Conservation (phyloP, 1,140 invertebrate species). For the Drosophila nigromelanica region DNA sequence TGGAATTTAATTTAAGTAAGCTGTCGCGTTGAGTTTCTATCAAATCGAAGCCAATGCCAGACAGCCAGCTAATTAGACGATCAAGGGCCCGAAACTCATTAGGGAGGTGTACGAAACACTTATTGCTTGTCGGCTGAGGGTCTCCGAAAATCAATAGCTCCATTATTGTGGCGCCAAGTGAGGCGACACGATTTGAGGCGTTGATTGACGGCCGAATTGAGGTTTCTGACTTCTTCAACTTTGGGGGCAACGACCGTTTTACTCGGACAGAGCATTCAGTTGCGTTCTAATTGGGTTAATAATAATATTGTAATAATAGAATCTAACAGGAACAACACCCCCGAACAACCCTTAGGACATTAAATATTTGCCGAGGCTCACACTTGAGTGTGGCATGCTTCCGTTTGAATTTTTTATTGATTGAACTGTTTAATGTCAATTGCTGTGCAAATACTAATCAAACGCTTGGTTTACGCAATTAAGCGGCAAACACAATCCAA, state of each 20-base stretch:
- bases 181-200: slow-evolving; percentile 35
- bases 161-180: slow-evolving; percentile 62
- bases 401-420: slow-evolving; percentile 78
- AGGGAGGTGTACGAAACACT: slow-evolving; percentile 18
- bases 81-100: slow-evolving; percentile 65
- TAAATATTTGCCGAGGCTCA: slow-evolving; percentile 72
- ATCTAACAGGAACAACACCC: slow-evolving; percentile 21
- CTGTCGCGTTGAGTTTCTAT: slow-evolving; percentile 10
- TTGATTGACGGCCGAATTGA: slow-evolving; percentile 81
- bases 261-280: neutral
- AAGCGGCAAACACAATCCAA: slow-evolving; percentile 54
- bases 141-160: slow-evolving; percentile 74
- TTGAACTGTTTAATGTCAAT: slow-evolving; percentile 78
- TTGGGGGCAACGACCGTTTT: slow-evolving; percentile 63
- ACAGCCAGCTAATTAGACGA: slow-evolving; percentile 67
- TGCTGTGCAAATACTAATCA: slow-evolving; percentile 78
- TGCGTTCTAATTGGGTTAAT: slow-evolving; percentile 49
- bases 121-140: neutral
- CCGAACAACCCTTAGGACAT: slow-evolving; percentile 28
- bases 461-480: slow-evolving; percentile 77
- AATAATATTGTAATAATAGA: slow-evolving; percentile 68
- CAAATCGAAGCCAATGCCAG: slow-evolving; percentile 40
- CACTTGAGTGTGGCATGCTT: slow-evolving; percentile 52
- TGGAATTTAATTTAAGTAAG: neutral
- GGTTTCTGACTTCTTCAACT: slow-evolving; percentile 67